A percentile compares a stretch with the other conserved stretches of the same genome.
phyloP scores from a whole-genome alignment of 2,888 invertebrate genomes.

The Colostygia pectinataria region DNA sequence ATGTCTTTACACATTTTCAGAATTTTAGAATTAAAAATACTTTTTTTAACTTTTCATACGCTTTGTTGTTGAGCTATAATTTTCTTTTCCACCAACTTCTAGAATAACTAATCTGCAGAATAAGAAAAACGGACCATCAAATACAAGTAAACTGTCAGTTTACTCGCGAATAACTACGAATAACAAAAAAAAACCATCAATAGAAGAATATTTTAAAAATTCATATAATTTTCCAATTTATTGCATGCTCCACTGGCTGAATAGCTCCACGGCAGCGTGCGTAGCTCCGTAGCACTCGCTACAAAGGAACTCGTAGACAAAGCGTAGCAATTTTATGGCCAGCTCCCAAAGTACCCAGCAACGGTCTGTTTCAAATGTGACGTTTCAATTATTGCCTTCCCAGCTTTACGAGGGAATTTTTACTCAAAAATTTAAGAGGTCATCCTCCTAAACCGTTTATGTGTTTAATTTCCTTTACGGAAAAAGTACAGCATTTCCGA shows the following conservation, averaged over 20 bases:
- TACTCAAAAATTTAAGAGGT: conserved; percentile 27
- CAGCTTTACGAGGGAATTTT: conserved; percentile 27
- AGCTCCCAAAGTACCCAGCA: background rate
- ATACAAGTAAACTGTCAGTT: too few relatives aligned
- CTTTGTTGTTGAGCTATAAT: too few relatives aligned
- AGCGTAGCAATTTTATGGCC: conserved; percentile 23
- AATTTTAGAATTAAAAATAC: too few relatives aligned
- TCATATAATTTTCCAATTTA: too few relatives aligned
- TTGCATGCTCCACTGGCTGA: conserved; percentile 5
- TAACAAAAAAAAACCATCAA: too few relatives aligned
- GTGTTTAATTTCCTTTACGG: conserved; percentile 33
- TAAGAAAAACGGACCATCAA: too few relatives aligned
- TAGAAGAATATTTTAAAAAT: too few relatives aligned
- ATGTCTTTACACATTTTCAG: too few relatives aligned
- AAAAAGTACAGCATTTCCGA: conserved; percentile 15
- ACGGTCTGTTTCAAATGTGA: conserved; percentile 13
- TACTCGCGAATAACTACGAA: too few relatives aligned
- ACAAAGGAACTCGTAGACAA: conserved; percentile 32
- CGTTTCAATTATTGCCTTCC: conserved; percentile 28
- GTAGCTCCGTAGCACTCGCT: conserved; percentile 24
- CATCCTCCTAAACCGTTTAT: conserved; percentile 29
- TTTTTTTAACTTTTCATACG: too few relatives aligned
- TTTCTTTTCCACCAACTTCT: too few relatives aligned
- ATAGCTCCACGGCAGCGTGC: conserved; percentile 12
- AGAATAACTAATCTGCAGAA: too few relatives aligned